Conservation (phyloP, 2,888 invertebrate species). For the Lumbricus terrestris region DNA sequence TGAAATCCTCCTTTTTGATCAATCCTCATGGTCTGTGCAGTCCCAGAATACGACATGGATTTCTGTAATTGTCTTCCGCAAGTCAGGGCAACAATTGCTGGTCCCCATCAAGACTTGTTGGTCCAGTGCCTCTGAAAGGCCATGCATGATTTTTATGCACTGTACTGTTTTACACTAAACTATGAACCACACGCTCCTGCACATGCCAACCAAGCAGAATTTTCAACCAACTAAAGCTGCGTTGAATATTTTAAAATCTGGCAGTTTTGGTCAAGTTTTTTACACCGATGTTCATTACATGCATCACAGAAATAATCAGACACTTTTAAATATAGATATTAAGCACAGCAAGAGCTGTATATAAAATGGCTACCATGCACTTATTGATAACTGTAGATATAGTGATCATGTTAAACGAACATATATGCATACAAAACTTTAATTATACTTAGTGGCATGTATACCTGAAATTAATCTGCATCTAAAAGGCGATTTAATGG, state of each 20-base stretch:
- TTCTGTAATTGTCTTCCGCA: neutral
- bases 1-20: neutral
- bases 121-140: no score
- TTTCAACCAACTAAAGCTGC: no score
- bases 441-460: neutral
- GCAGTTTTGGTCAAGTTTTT: no score
- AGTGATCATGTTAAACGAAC: neutral
- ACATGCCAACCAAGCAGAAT: no score
- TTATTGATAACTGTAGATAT: neutral
- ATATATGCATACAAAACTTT: neutral
- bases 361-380: neutral
- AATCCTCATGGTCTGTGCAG: neutral
- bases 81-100: neutral
- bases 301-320: no score
- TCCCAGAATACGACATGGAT: neutral
- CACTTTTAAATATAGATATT: no score
- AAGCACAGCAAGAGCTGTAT: no score
- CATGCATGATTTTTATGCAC: no score
- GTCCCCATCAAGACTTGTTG: neutral
- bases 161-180: no score
- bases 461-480: neutral
- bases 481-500: neutral
- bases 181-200: no score
- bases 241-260: no score
- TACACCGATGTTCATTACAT: no score